Base-by-base conservation (phyloP, 1,140 invertebrate genomes). In the Brachionus rotundiformis region DNA sequence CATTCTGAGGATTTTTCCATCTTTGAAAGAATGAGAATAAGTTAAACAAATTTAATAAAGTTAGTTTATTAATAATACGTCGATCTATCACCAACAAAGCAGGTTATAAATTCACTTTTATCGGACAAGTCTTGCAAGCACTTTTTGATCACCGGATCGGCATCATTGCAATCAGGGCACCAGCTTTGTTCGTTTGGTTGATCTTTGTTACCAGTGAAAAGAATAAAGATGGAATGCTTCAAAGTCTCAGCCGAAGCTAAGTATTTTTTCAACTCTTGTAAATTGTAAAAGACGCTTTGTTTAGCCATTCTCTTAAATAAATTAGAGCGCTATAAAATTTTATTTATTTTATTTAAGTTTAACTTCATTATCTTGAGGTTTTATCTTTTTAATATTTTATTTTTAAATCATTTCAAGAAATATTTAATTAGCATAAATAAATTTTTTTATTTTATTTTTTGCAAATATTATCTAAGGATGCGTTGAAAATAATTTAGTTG, bases 121-220 rank as follows among this genome's bases (percentile, higher is more conserved):
- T 61, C 47, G 7, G 75, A 16, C 16, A 81, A 61, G 39, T 41
- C 27, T 16, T 80, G 25, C 0, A 82, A 10, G 19, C 41, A 65
- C 29, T 81, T 49, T 39, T 81, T 61, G 7, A 82, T 63, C 13
- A 82, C 75, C 6, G 82, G 82, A 33, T 82, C 82, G 31, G 82
- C 75, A 4, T 65, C 29, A 33, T 81, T 81, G 19, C 82, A 82
- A 61, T 82, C 82, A 5, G 82, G 82, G 31, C 82, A 82, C 82
- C 82, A 82, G 29, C 76, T 81, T 54, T 61, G 31, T 23, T 47
- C 68, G 13, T 77, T 71, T 7, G 36, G 23, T 54, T 33, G 71
- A 76, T 82, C 71, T 54, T 82, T 81, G 29, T 82, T 82, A 10
- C 82, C 82, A 54, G 76, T 79, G 19, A 79, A 79, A 19, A 79